These are phyloP conservation scores for Phyllostomus hastatus DNA, from an alignment of 2,113 vertebrate genomes.

Conservation along the genomic window DNA sequence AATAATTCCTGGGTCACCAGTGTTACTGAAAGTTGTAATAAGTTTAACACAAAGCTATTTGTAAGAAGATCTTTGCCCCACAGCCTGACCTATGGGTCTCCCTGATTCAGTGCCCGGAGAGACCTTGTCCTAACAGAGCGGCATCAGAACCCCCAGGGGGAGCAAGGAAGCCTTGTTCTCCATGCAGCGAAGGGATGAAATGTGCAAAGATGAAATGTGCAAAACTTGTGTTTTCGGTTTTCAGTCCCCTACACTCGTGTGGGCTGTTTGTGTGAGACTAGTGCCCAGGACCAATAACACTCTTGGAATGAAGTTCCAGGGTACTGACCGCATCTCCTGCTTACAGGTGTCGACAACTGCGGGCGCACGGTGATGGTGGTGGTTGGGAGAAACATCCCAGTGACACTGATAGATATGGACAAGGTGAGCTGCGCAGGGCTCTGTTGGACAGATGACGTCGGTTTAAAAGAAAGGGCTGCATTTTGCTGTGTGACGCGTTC, in stretches of 20 bases:
- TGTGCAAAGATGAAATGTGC: neutral
- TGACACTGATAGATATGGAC: conserved; percentile 94
- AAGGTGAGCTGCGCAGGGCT: conserved; percentile 86
- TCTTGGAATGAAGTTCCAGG: neutral
- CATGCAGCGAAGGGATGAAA: neutral
- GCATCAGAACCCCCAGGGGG: too few species aligned
- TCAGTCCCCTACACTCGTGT: neutral
- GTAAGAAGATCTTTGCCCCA: neutral
- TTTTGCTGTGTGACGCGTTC: too few species aligned
- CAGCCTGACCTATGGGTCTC: neutral
- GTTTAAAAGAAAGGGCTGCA: neutral
- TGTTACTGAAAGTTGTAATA: neutral
- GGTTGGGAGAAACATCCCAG: conserved; percentile 97
- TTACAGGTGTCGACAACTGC: conserved; percentile 91
- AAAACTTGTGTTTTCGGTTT: neutral
- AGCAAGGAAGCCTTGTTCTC: neutral
- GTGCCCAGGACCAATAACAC: neutral
- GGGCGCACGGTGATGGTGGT: conserved; percentile 95
- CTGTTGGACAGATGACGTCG: neutral
- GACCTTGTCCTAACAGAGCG: neutral
- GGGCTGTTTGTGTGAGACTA: neutral
- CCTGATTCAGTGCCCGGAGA: conserved; percentile 5
- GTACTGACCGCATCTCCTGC: conserved; percentile 25
- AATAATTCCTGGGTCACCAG: neutral
- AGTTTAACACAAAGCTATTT: conserved; percentile 16